A percentile compares a stretch with the other conserved stretches of the same genome.
These are phyloP conservation scores for Meles meles DNA, from an alignment of 2,113 vertebrate species.

Conservation along the genomic window DNA sequence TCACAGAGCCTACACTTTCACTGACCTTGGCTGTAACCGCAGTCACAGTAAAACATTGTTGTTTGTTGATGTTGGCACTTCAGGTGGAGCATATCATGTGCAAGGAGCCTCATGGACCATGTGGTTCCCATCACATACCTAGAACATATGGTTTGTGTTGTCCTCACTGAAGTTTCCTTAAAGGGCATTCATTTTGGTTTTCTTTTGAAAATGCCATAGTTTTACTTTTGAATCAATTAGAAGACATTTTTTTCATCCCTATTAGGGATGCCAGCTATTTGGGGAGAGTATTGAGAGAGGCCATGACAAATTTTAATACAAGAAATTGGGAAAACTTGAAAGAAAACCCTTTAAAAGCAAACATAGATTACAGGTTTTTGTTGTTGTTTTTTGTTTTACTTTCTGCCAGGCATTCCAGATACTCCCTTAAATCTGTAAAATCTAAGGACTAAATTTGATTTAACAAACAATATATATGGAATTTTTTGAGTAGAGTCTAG, in stretches of 20 bases:
- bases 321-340: neutral
- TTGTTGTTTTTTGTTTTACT: neutral
- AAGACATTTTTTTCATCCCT: neutral
- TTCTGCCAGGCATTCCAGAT: slow-evolving; percentile 6
- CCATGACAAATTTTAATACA: slow-evolving; percentile 46
- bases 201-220: slow-evolving; percentile 39
- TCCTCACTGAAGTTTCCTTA: neutral
- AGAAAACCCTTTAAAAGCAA: neutral
- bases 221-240: slow-evolving; percentile 18
- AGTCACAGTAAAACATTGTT: neutral
- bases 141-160: neutral
- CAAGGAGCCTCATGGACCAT: neutral
- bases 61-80: slow-evolving; percentile 9
- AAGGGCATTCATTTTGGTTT: slow-evolving; percentile 18
- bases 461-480: neutral
- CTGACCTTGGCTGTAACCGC: neutral
- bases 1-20: neutral
- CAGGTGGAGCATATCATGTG: neutral
- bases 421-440: neutral
- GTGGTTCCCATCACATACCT: neutral
- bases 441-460: slow-evolving; percentile 9
- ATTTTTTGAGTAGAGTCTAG: neutral
- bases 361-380: neutral
- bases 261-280: neutral
- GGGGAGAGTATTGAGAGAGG: neutral